Percentiles rank a stretch among this genome's conserved stretches.
Evolutionary conservation across 2,888 invertebrate genomes (phyloP).

Genomic region (Dryomyza anilis): DNA sequence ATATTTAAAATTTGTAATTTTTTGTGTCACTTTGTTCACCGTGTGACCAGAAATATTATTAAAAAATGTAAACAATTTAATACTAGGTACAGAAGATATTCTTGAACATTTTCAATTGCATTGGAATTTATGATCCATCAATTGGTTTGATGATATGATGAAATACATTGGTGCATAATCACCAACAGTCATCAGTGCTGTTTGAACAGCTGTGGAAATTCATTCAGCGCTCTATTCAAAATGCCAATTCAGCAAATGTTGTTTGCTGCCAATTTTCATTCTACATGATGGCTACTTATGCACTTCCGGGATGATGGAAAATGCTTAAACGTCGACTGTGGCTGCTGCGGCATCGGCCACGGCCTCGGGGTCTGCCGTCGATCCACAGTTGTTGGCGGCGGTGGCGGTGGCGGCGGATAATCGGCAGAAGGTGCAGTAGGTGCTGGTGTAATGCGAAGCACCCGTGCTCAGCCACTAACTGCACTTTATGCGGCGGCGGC

Average conservation of each 20-base stretch:
- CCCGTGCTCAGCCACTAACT: slow-evolving; percentile 4
- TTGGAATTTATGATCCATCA: too few species aligned
- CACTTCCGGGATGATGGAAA: slow-evolving; percentile 39
- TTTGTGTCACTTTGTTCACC: too few species aligned
- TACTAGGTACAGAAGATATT: too few species aligned
- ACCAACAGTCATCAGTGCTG: neutral
- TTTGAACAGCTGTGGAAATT: neutral
- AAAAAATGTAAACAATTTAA: too few species aligned
- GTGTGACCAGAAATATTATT: too few species aligned
- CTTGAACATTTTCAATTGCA: too few species aligned
- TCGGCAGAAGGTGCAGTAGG: slow-evolving; percentile 25
- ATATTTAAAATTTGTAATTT: neutral
- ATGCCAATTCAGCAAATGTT: slow-evolving; percentile 8
- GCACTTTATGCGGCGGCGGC: slow-evolving; percentile 18
- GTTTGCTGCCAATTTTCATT: slow-evolving; percentile 38
- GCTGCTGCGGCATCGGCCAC: neutral
- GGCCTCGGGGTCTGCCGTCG: neutral
- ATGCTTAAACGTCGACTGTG: slow-evolving; percentile 31
- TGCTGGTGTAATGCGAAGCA: slow-evolving; percentile 23
- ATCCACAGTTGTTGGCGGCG: neutral
- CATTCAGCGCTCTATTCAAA: neutral
- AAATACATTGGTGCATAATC: neutral
- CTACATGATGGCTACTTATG: slow-evolving; percentile 39
- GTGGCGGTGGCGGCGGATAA: slow-evolving; percentile 19
- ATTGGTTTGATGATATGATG: too few species aligned